Evolutionary conservation across 2,797 vertebrate species (phyloP).

Genomic region (Microctenopoma steveboyesi): DNA sequence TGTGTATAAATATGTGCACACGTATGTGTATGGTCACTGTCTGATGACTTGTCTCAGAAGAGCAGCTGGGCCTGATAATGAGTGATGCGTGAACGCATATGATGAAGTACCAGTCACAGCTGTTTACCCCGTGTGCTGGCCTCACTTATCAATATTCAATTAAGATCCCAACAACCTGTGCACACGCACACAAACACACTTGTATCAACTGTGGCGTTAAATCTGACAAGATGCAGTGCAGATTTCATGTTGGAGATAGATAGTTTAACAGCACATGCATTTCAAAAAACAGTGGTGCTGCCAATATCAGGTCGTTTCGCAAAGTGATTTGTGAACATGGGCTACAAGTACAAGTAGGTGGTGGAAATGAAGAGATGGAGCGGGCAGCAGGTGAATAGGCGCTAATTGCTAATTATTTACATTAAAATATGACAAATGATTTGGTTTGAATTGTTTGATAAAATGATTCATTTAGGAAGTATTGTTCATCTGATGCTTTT

Average conservation of each 20-base stretch:
- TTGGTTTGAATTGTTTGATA: background rate
- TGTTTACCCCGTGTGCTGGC: slow-evolving; percentile 67
- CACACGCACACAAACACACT: slow-evolving; percentile 2
- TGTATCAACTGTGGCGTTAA: background rate
- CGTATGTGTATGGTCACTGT: slow-evolving; percentile 44
- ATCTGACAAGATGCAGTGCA: background rate
- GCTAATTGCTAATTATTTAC: background rate
- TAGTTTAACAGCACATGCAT: background rate
- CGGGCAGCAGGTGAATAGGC: background rate
- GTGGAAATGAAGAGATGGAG: background rate
- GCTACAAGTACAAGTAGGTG: background rate
- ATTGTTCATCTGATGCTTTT: background rate
- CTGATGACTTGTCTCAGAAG: slow-evolving; percentile 64
- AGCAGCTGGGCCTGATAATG: slow-evolving; percentile 81
- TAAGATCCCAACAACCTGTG: slow-evolving; percentile 44
- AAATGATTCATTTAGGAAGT: background rate
- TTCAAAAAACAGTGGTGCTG: no score
- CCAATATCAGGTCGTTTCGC: no score
- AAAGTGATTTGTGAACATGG: background rate
- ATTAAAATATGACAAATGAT: background rate
- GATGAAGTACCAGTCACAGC: slow-evolving; percentile 80
- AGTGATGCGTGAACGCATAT: slow-evolving; percentile 73
- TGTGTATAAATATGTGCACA: slow-evolving; percentile 9
- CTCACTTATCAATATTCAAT: slow-evolving; percentile 81
- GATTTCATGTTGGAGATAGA: background rate